phyloP scores from a whole-genome alignment of 2,888 invertebrate genomes.

The Parnassius glacialis region DNA sequence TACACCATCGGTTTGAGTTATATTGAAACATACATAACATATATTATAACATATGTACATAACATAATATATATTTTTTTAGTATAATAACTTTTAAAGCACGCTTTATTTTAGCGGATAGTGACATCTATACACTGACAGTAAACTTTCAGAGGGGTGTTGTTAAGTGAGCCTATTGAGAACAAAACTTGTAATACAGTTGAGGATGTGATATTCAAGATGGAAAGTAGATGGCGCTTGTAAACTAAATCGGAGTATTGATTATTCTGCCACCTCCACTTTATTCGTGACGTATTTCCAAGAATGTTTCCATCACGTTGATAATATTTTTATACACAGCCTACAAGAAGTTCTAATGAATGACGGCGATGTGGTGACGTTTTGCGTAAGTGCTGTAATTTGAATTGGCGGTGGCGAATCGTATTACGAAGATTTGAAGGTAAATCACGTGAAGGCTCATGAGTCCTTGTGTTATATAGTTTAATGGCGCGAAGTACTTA shows the following conservation, averaged over 20 bases:
- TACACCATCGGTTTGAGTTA: too few relatives aligned
- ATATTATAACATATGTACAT: too few relatives aligned
- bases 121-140: constrained; percentile 13
- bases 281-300: constrained; percentile 13
- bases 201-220: neutral
- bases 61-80: too few relatives aligned
- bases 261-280: neutral
- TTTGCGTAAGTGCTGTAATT: constrained; percentile 11
- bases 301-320: constrained; percentile 6
- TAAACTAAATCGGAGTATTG: constrained; percentile 2
- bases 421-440: neutral
- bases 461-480: too few relatives aligned
- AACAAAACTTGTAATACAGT: neutral
- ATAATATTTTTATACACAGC: neutral
- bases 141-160: constrained; percentile 1
- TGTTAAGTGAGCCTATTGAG: neutral
- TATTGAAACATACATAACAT: too few relatives aligned
- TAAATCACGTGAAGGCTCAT: neutral
- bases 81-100: too few relatives aligned
- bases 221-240: constrained; percentile 17
- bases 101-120: neutral
- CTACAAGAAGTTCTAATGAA: constrained; percentile 13
- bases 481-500: too few relatives aligned
- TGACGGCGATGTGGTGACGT: constrained; percentile 8
- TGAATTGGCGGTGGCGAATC: neutral